phyloP scores from a whole-genome alignment of 2,797 vertebrate species.

The Centropyge bicolor region DNA sequence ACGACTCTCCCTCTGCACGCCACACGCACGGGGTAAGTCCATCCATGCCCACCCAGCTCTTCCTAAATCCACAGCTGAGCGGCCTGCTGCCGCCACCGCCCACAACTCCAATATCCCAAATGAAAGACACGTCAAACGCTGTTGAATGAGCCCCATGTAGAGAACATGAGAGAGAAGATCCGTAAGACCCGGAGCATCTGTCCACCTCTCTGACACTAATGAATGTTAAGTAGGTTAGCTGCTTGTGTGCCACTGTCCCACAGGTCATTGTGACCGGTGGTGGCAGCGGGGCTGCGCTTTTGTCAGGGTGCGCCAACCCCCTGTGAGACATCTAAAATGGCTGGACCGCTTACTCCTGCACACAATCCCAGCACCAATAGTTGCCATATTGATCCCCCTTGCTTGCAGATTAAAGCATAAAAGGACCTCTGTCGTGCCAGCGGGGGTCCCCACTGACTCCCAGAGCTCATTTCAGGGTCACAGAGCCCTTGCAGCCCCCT shows the following conservation, averaged over 20 bases:
- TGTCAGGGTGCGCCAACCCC: conserved; percentile 85
- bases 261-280: conserved; percentile 87
- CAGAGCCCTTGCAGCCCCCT: conserved; percentile 91
- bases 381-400: conserved; percentile 93
- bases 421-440: conserved; percentile 89
- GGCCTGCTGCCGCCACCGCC: conserved; percentile 61
- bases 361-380: conserved; percentile 87
- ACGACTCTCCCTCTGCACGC: conserved; percentile 47
- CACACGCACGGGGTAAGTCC: conserved; percentile 76
- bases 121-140: conserved; percentile 76
- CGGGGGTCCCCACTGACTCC: conserved; percentile 88
- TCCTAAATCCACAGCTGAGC: conserved; percentile 59
- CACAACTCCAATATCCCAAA: conserved; percentile 60
- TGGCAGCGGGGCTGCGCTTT: conserved; percentile 79
- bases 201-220: conserved; percentile 89
- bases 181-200: conserved; percentile 86
- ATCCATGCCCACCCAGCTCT: conserved; percentile 65
- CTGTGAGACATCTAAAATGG: conserved; percentile 78
- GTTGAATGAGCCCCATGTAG: conserved; percentile 78
- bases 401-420: conserved; percentile 96
- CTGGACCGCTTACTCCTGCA: conserved; percentile 89
- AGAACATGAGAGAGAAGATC: conserved; percentile 79
- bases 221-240: conserved; percentile 92
- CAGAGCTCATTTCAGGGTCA: conserved; percentile 93
- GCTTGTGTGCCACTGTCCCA: conserved; percentile 87